phyloP scores from a whole-genome alignment of 2,113 vertebrate genomes.

The Thamnophis sirtalis region DNA sequence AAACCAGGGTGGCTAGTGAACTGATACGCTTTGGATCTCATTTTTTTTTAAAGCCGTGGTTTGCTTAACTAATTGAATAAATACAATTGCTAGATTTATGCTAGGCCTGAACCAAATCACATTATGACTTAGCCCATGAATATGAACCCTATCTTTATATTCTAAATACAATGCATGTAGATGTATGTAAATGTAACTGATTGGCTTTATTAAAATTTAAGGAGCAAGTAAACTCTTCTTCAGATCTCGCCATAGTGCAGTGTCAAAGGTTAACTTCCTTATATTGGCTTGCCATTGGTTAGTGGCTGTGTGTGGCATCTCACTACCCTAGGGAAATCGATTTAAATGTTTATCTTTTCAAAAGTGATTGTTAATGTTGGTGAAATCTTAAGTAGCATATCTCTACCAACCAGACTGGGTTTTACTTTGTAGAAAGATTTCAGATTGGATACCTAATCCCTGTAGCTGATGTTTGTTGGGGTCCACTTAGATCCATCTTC shows the following conservation, averaged over 20 bases:
- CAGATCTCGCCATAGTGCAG: neutral
- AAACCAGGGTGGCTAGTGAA: neutral
- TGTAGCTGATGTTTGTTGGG: neutral
- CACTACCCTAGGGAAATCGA: neutral
- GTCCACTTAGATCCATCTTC: neutral
- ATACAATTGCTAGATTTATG: neutral
- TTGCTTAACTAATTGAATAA: neutral
- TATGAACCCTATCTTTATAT: neutral
- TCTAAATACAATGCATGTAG: neutral
- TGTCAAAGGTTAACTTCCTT: constrained; percentile 3
- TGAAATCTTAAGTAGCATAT: constrained; percentile 12
- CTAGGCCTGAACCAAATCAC: neutral
- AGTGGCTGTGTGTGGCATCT: neutral
- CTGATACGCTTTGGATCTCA: neutral
- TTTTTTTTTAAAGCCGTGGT: neutral
- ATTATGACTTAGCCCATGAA: neutral
- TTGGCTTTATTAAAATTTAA: neutral
- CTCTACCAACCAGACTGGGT: constrained; percentile 5
- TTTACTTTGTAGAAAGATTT: neutral
- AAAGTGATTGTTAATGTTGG: neutral
- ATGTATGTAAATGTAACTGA: constrained; percentile 19
- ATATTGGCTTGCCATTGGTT: constrained; percentile 29
- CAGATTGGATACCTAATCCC: neutral
- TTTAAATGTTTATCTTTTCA: neutral
- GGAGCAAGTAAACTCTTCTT: neutral